These are phyloP conservation scores for Lepus timidus DNA, from an alignment of 2,113 vertebrate genomes.

Conservation along the genomic window DNA sequence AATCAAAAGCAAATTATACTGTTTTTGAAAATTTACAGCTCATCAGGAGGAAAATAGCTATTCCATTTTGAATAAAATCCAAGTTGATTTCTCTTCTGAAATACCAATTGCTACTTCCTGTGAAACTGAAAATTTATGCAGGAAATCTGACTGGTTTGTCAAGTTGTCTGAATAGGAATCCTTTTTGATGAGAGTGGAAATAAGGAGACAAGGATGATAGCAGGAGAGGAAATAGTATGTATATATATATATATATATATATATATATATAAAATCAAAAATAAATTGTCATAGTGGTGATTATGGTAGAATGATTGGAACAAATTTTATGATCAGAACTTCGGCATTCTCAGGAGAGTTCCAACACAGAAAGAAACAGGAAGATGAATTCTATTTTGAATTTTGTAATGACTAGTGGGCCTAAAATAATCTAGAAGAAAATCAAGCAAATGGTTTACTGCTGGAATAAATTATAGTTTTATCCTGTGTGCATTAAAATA, in stretches of 20 bases:
- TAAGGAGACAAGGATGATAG: background rate
- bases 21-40: background rate
- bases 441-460: too few relatives aligned
- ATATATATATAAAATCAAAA: background rate
- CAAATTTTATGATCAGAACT: background rate
- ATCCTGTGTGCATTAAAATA: too few relatives aligned
- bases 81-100: background rate
- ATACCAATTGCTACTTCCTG: background rate
- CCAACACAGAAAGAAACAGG: background rate
- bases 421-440: too few relatives aligned
- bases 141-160: background rate
- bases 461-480: too few relatives aligned
- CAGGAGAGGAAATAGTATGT: background rate
- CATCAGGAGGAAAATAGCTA: background rate
- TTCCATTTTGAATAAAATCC: background rate
- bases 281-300: too few relatives aligned
- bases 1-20: background rate
- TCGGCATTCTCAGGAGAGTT: background rate
- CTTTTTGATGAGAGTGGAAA: background rate
- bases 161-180: background rate
- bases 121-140: background rate
- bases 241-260: background rate
- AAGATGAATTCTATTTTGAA: background rate
- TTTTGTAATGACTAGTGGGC: background rate
- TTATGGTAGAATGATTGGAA: background rate